Evolutionary conservation across 2,888 invertebrate genomes (phyloP), one percentile per base, ranked within the genome.

Genomic region (Diaphora mendica): DNA sequence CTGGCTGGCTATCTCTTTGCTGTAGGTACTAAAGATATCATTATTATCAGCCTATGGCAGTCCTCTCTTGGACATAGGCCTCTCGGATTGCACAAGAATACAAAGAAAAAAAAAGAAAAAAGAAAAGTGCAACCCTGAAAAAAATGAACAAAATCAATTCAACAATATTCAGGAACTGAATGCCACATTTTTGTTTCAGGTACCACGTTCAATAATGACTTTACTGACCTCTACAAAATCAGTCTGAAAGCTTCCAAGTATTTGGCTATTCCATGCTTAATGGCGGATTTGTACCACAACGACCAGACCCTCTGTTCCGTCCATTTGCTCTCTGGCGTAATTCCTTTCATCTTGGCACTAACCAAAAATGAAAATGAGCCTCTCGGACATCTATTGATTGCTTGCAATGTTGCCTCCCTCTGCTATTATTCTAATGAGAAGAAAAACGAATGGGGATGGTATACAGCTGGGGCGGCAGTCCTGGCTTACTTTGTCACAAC

Each of bases 181-280:
- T 26, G 7, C 7, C 17, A 62, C 7, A 44, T 48, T 33, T 33
- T 69, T 33, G 13, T 59, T 88, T 5, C 89, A 94, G 93, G 92
- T 68, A 88, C 86, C 71, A 70, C 79, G 42, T 85, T 92, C 79
- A 85, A 90, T 75, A 89, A 87, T 68, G 93, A 95, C 84, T 88
- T 94, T 74, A 82, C 82, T 15, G 66, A 85, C 72, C 82, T 87
- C 33, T 95, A 93, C 83, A 5, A 30, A 13, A 76, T 94, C 44
- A 94, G 93, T 73, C 77, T 86, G 64, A 87, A 85, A 20, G 94
- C 94, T 1, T 79, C 91, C 2, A 87, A 88, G 39, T 94, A 94
- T 79, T 82, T 95, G 26, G 90, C 94, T 0, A 76, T 95, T 26
- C 92, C 95, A 0, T 93, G 94, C 72, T 76, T 95, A 1, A 94